Base-by-base conservation (phyloP, 2,797 vertebrate species). In the Muraenolepis orangiensis region DNA sequence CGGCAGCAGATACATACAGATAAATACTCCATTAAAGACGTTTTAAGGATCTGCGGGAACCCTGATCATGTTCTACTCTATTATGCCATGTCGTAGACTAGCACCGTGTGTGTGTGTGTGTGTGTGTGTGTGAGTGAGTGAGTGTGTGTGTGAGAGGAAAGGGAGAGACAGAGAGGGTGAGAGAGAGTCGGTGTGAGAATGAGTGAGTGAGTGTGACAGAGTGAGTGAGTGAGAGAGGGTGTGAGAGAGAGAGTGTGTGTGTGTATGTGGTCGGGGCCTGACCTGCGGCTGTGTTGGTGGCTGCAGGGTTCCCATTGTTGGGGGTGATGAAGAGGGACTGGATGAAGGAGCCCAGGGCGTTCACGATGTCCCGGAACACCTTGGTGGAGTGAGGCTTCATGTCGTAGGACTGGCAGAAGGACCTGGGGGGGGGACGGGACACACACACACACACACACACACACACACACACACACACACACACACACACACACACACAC, bases 301-400 rank as follows among this genome's bases (percentile, higher is more conserved):
- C 81, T 40, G 94, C 92, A 14, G 88, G 6, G 73, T 84, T 97
- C 75, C 97, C 96, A 0, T 91, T 80, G 67, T 91, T 96, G 74
- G 96, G 95, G 67, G 95, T 91, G 69, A 99, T 98, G 90, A 99
- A 99, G 1, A 99, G 93, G 0, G 98, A 99, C 89, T 99, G 98
- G 83, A 99, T 99, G 84, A 99, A 99, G 86, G 98, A 99, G 6
- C 98, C 98, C 79, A 99, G 85, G 0, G 98, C 98, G 30, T 99
- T 99, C 80, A 99, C 98, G 30, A 99, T 99, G 88, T 99, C 98
- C 89, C 98, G 92, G 85, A 99, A 99, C 72, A 99, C 97, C 92
- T 99, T 99, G 67, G 98, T 99, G 82, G 98, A 99, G 92, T 99
- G 98, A 73, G 94, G 97, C 87, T 99, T 99, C 98, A 99, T 99